Conservation (phyloP, 2,113 vertebrate genomes). For the Cottus gobio region DNA sequence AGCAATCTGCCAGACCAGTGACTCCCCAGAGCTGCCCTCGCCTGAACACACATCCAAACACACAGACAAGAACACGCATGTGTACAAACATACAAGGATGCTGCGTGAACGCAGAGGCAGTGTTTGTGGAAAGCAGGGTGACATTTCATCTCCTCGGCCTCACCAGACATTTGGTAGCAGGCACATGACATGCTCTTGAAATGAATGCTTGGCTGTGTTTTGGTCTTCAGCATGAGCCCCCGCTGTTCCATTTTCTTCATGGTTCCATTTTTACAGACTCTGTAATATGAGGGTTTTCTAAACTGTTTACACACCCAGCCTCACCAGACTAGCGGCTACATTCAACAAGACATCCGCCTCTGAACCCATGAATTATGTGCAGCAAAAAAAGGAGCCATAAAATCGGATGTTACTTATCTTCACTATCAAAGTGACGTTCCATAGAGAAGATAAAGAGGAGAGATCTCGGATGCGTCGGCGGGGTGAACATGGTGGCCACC, state of each 20-base stretch:
- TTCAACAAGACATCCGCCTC: conserved; percentile 45
- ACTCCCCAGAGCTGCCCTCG: conserved; percentile 52
- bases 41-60: conserved; percentile 24
- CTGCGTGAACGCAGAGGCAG: conserved; percentile 5
- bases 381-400: conserved; percentile 58
- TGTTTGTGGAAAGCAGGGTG: conserved; percentile 5
- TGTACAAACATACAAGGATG: conserved; percentile 22
- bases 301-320: conserved; percentile 42
- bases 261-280: conserved; percentile 18
- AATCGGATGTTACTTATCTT: conserved; percentile 72
- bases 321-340: conserved; percentile 29
- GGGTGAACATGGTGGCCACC: conserved; percentile 79
- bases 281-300: conserved; percentile 15
- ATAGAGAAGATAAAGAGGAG: conserved; percentile 67
- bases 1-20: conserved; percentile 64
- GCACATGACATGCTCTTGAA: conserved; percentile 21
- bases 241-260: conserved; percentile 6
- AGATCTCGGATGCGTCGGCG: conserved; percentile 59
- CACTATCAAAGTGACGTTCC: conserved; percentile 62
- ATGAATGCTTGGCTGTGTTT: conserved; percentile 33
- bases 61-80: conserved; percentile 34
- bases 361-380: conserved; percentile 62
- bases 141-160: conserved; percentile 16
- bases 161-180: conserved; percentile 15
- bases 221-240: not conserved